These are phyloP conservation scores for Nemurella pictetii DNA, from an alignment of 2,888 invertebrate species.

Conservation along the genomic window DNA sequence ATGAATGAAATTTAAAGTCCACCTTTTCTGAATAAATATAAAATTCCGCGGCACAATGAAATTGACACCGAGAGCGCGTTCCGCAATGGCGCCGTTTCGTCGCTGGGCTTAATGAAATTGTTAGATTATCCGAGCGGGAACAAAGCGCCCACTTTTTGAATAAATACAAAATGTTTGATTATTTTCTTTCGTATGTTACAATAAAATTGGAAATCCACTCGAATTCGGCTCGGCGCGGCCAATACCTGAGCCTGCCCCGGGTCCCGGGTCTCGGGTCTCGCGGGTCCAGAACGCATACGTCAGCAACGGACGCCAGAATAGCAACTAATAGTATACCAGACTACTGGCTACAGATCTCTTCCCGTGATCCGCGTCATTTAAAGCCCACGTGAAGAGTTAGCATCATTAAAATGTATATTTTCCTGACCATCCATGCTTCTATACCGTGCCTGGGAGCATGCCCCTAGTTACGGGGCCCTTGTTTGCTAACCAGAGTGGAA, in stretches of 20 bases:
- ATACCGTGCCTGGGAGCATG: neutral
- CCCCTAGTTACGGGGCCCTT: slow-evolving; percentile 23
- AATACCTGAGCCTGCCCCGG: neutral
- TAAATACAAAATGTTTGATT: neutral
- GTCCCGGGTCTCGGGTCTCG: too few relatives aligned
- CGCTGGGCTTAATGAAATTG: neutral
- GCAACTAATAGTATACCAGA: too few relatives aligned
- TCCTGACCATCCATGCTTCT: neutral
- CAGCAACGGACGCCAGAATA: too few relatives aligned
- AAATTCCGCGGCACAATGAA: slow-evolving; percentile 6
- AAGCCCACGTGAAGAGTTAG: slow-evolving; percentile 2
- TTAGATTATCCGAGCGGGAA: neutral
- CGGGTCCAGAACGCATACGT: neutral
- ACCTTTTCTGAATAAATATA: slow-evolving; percentile 24
- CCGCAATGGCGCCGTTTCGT: neutral
- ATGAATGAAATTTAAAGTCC: slow-evolving; percentile 30
- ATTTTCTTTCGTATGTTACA: neutral
- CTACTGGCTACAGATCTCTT: neutral
- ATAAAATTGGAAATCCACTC: neutral
- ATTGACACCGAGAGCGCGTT: neutral
- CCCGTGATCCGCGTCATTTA: neutral
- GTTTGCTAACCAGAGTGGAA: slow-evolving; percentile 28
- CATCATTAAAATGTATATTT: slow-evolving; percentile 23
- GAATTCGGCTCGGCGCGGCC: neutral
- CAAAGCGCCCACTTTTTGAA: neutral